Percentiles rank a stretch among this genome's conserved stretches.
Evolutionary conservation across 2,888 invertebrate genomes (phyloP).

Genomic region (Entomobrya proxima): DNA sequence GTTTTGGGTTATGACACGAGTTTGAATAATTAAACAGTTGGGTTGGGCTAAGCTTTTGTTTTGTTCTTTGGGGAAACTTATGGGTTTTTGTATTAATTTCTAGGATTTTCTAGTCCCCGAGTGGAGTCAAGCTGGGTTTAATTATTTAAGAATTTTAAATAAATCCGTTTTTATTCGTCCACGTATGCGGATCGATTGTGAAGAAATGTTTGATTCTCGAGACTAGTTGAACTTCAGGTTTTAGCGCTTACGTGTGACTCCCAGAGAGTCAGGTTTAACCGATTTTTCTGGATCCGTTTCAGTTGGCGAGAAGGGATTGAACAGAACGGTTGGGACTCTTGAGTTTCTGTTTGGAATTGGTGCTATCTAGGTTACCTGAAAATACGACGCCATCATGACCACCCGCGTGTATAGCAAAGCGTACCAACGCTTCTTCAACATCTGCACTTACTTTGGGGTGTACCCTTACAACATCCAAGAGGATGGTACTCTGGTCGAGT

Average conservation of each 20-base stretch:
- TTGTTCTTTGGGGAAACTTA: no score
- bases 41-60: no score
- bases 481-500: constrained; percentile 74
- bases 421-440: constrained; percentile 73
- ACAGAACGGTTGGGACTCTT: no score
- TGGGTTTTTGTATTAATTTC: no score
- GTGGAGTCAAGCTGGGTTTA: background rate
- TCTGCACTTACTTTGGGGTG: constrained; percentile 71
- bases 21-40: no score
- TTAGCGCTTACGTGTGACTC: no score
- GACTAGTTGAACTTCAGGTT: background rate
- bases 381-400: constrained; percentile 8
- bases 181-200: background rate
- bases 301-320: no score
- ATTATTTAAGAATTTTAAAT: no score
- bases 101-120: no score
- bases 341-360: no score
- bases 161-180: background rate
- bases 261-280: no score
- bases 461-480: constrained; percentile 74
- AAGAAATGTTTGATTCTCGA: background rate
- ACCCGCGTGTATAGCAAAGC: constrained; percentile 68
- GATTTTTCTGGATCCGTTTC: constrained; percentile 10
- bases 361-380: background rate
- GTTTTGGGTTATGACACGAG: no score